Percentiles rank a stretch among this genome's conserved stretches.
Evolutionary conservation across 1,140 invertebrate genomes (phyloP).

Genomic region (Tetragonula clypearis): DNA sequence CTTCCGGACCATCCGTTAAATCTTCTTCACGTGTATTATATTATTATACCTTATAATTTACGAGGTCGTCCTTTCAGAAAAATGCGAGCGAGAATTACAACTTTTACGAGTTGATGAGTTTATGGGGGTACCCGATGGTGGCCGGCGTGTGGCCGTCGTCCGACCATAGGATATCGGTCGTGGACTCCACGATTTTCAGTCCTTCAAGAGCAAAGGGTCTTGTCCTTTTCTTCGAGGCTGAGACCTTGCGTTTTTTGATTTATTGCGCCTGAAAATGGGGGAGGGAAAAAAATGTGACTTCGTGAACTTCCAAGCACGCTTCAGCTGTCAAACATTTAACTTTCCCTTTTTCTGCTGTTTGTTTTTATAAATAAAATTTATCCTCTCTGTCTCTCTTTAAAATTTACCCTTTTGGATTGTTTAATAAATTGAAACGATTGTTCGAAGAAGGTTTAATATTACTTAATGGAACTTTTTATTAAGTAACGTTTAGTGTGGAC

Average conservation of each 20-base stretch:
- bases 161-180: conserved; percentile 68
- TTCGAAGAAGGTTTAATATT: neutral
- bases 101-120: conserved; percentile 73
- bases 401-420: neutral
- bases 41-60: conserved; percentile 66
- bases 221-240: neutral
- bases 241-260: conserved; percentile 28
- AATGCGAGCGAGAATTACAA: conserved; percentile 53
- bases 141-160: conserved; percentile 72
- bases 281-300: neutral
- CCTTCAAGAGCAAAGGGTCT: neutral
- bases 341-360: neutral
- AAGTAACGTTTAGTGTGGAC: too few species aligned
- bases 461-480: neutral
- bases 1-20: conserved; percentile 57
- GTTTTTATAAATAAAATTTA: neutral
- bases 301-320: neutral
- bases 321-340: neutral
- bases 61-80: conserved; percentile 53
- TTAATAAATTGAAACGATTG: neutral
- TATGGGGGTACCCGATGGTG: conserved; percentile 69
- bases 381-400: too few species aligned
- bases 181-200: conserved; percentile 46
- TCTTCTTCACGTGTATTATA: neutral
- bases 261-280: neutral